phyloP scores from a whole-genome alignment of 2,888 invertebrate species.

The Apotomis turbidana region DNA sequence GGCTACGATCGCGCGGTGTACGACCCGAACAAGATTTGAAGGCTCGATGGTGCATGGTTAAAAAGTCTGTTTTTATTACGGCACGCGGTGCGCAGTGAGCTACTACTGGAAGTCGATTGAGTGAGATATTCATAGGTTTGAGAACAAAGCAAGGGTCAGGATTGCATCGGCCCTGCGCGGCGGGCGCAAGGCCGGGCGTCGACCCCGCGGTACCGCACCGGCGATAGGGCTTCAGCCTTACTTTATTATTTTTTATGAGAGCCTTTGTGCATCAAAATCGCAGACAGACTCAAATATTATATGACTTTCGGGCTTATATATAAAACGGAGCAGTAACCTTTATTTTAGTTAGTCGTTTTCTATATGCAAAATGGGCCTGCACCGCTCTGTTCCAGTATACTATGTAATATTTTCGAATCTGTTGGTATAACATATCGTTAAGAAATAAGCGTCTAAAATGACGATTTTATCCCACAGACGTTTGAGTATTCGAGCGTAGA shows the following conservation, averaged over 20 bases:
- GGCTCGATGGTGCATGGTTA: no score
- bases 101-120: no score
- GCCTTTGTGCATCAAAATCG: constrained; percentile 24
- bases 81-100: no score
- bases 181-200: constrained; percentile 81
- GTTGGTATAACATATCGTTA: no score
- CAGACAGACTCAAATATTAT: constrained; percentile 15
- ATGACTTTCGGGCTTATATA: constrained; percentile 1
- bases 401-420: no score
- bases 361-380: no score
- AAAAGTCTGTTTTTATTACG: no score
- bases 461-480: background rate
- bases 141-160: constrained; percentile 75
- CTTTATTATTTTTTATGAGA: constrained; percentile 44
- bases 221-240: constrained; percentile 58
- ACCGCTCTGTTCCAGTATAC: no score
- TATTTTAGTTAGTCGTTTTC: background rate
- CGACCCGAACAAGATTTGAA: no score
- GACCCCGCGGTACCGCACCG: constrained; percentile 67
- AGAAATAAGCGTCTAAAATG: no score
- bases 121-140: constrained; percentile 34
- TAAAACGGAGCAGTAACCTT: background rate
- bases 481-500: background rate
- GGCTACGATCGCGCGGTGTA: no score
- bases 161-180: constrained; percentile 68